phyloP scores from a whole-genome alignment of 2,888 invertebrate genomes.

The Pollenia labialis region DNA sequence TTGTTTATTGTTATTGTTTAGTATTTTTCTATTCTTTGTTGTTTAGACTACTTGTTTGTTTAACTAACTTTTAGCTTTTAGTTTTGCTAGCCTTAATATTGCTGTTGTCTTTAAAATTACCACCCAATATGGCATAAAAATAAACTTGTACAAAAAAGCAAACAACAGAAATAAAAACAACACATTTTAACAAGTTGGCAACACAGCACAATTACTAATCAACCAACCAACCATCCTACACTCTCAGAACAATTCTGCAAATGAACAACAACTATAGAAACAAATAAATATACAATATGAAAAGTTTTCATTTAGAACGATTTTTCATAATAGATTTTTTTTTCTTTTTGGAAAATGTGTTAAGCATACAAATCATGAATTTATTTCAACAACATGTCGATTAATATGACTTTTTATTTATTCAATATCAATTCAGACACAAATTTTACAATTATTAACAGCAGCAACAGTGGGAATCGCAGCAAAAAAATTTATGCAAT shows the following conservation, averaged over 20 bases:
- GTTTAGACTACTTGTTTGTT: constrained; percentile 32
- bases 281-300: background rate
- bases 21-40: background rate
- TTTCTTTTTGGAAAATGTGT: constrained; percentile 45
- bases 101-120: constrained; percentile 68
- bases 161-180: background rate
- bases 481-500: background rate
- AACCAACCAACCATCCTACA: constrained; percentile 28
- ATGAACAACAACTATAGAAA: constrained; percentile 17
- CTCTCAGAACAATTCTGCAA: constrained; percentile 1
- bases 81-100: constrained; percentile 23
- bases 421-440: constrained; percentile 58
- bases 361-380: constrained; percentile 69
- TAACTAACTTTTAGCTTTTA: constrained; percentile 15
- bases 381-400: constrained; percentile 55
- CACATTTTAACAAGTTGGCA: constrained; percentile 50
- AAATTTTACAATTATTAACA: constrained; percentile 55
- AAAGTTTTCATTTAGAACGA: constrained; percentile 14
- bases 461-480: constrained; percentile 9
- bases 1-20: constrained; percentile 15
- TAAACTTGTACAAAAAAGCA: constrained; percentile 22
- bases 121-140: constrained; percentile 68
- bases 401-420: constrained; percentile 68
- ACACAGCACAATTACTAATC: constrained; percentile 44
- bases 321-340: background rate